These are phyloP conservation scores for Onychomys leucogaster DNA, from an alignment of 2,797 vertebrate species.

Conservation along the genomic window DNA sequence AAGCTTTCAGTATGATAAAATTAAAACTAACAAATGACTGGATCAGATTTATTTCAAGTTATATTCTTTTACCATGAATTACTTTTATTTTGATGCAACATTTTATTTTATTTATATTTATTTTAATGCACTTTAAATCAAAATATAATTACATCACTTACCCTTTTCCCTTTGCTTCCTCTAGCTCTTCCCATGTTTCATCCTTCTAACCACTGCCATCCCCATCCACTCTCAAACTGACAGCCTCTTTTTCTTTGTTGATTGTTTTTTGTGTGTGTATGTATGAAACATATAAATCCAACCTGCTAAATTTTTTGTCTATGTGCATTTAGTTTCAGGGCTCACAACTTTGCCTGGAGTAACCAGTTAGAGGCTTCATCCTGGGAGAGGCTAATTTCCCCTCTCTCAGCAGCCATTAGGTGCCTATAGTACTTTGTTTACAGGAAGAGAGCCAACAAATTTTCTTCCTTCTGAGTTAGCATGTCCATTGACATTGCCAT, in stretches of 20 bases:
- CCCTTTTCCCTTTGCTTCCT: not conserved
- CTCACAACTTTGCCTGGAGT: not conserved
- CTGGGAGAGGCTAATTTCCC: not conserved
- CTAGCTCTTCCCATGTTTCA: not conserved
- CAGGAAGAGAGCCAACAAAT: not conserved
- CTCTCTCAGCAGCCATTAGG: not conserved
- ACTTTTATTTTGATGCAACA: not conserved
- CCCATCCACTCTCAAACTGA: not conserved
- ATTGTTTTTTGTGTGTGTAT: not conserved
- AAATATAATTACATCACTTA: not conserved
- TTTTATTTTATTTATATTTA: not conserved
- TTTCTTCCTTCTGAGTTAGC: not conserved
- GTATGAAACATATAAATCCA: not conserved
- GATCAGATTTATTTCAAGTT: not conserved
- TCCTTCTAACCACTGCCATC: not conserved
- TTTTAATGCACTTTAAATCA: not conserved
- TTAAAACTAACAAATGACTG: not conserved
- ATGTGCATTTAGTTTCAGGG: not conserved
- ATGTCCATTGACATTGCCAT: not conserved
- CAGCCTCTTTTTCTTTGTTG: not conserved
- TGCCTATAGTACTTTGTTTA: not conserved
- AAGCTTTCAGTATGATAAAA: slow-evolving; percentile 30
- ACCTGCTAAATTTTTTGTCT: not conserved
- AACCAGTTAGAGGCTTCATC: not conserved
- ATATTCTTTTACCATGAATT: not conserved